Evolutionary conservation across 1,140 invertebrate species (phyloP).

Genomic region (Prorops nasuta): DNA sequence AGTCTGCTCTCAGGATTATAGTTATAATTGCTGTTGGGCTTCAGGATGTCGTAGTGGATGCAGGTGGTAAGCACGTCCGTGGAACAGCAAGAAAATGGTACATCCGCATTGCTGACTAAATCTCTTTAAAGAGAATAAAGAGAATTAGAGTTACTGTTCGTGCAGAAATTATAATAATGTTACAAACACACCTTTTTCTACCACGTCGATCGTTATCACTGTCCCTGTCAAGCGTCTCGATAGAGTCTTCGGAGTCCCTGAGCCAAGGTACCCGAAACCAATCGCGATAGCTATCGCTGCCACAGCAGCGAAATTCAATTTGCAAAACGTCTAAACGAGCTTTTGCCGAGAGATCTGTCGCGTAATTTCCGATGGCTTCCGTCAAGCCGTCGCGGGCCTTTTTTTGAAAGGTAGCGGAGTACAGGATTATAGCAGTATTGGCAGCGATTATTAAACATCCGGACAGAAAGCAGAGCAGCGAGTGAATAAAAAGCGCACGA

Average conservation of each 20-base stretch:
- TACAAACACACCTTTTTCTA: too few species aligned
- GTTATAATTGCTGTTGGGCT: constrained; percentile 4
- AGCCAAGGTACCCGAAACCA: constrained; percentile 25
- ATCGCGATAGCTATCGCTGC: constrained; percentile 17
- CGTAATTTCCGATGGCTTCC: constrained; percentile 16
- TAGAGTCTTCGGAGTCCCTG: constrained; percentile 4
- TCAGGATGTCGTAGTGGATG: constrained; percentile 10
- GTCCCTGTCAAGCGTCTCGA: too few species aligned
- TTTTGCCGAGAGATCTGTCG: constrained; percentile 7
- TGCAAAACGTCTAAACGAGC: constrained; percentile 18
- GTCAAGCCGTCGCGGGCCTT: constrained; percentile 13
- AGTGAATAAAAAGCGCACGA: constrained; percentile 16
- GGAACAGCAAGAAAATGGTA: constrained; percentile 30
- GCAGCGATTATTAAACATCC: constrained; percentile 10
- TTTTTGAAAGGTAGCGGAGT: constrained; percentile 9
- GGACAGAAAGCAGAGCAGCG: constrained; percentile 18
- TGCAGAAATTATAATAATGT: too few species aligned
- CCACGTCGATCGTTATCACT: too few species aligned
- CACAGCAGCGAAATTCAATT: constrained; percentile 23
- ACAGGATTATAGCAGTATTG: constrained; percentile 12
- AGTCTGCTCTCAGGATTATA: constrained; percentile 6
- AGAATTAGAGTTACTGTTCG: too few species aligned
- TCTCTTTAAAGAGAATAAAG: too few species aligned
- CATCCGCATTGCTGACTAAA: too few species aligned
- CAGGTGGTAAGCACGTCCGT: constrained; percentile 6